These are phyloP conservation scores for Ailurus styani DNA, from an alignment of 2,113 vertebrate species.

Conservation along the genomic window DNA sequence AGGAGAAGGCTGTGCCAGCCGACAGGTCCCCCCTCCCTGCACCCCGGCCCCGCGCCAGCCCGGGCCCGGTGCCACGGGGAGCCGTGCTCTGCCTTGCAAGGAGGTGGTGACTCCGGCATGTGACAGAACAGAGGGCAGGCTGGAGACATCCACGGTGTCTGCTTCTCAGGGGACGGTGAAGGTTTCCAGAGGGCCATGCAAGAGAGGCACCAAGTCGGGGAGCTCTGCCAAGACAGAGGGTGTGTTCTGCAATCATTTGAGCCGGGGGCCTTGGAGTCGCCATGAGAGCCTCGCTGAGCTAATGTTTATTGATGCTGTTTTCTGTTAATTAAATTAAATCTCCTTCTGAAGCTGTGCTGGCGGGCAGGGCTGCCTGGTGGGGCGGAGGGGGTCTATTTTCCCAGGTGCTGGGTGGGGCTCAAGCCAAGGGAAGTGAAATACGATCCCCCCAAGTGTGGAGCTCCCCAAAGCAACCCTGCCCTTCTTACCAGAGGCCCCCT, in stretches of 20 bases:
- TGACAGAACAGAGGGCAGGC: too few relatives aligned
- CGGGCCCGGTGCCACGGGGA: accelerated
- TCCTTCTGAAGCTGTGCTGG: background rate
- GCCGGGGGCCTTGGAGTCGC: background rate
- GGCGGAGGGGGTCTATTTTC: constrained; percentile 44
- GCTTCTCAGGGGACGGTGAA: background rate
- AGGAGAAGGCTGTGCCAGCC: background rate
- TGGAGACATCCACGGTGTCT: too few relatives aligned
- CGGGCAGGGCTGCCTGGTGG: background rate
- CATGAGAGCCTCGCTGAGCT: background rate
- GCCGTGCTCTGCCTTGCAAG: accelerated
- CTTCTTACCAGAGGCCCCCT: background rate
- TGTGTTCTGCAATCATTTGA: background rate
- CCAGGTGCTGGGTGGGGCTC: constrained; percentile 61
- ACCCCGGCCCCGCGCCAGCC: accelerated
- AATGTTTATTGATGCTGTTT: constrained; percentile 4
- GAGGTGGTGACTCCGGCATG: accelerated
- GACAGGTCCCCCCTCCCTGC: accelerated
- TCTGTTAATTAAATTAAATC: constrained; percentile 55
- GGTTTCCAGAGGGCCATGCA: background rate
- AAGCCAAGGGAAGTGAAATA: constrained; percentile 28
- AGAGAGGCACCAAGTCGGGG: background rate
- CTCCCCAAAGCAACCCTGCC: background rate
- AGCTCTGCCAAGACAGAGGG: background rate
- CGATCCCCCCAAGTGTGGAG: background rate